These are phyloP conservation scores for Bos javanicus DNA, from an alignment of 2,113 vertebrate genomes.

Conservation along the genomic window DNA sequence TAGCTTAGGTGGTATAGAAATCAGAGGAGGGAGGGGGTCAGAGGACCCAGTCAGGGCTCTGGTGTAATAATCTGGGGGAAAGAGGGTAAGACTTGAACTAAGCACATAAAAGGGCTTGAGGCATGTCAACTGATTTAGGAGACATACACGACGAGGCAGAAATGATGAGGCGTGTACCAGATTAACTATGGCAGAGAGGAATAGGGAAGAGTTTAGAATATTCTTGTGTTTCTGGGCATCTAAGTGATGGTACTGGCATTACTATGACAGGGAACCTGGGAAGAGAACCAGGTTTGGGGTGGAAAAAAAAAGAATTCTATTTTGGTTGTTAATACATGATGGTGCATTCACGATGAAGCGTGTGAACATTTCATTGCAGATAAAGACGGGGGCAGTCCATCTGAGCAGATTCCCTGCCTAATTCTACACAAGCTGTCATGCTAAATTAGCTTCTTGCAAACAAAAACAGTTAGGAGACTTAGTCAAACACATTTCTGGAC, in stretches of 20 bases:
- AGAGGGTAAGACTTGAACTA: not conserved
- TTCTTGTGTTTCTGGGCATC: not conserved
- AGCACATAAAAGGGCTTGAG: not conserved
- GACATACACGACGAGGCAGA: fast-evolving
- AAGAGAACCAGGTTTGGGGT: not conserved
- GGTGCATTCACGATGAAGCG: not conserved
- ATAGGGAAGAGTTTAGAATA: not conserved
- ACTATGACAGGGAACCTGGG: not conserved
- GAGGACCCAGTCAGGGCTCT: not conserved
- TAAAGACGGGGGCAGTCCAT: not conserved
- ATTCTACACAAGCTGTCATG: fast-evolving
- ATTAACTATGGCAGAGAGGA: not conserved
- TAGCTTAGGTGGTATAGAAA: too few species aligned
- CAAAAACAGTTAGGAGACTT: not conserved
- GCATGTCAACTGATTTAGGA: not conserved
- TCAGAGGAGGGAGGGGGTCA: too few species aligned
- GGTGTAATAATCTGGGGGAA: not conserved
- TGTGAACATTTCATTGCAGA: not conserved
- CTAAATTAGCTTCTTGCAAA: not conserved
- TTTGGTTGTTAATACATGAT: not conserved
- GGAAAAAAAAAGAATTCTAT: not conserved
- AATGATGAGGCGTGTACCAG: not conserved
- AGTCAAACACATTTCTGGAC: not conserved
- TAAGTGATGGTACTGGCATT: not conserved
- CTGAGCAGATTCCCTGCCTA: not conserved